Base-by-base conservation (phyloP, 2,797 vertebrate species). In the Lepus townsendii region DNA sequence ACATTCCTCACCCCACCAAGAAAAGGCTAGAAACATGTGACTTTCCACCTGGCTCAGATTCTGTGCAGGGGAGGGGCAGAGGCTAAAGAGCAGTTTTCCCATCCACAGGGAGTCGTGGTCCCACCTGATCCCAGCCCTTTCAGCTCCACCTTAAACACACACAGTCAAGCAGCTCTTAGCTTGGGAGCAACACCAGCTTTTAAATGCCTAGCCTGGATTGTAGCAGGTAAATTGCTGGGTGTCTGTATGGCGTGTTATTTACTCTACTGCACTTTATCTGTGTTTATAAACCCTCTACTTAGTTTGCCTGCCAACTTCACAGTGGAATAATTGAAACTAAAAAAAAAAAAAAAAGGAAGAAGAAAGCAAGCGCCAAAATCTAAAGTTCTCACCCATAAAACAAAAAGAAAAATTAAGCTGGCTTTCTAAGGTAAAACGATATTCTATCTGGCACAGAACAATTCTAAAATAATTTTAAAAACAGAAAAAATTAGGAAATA, bases 171-270 rank as follows among this genome's bases (percentile, higher is more conserved):
- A 9, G 54, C 26, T 68, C 42, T 60, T 27, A 80, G 20, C 22
- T 11, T 2, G 8, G 19, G n/a, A 35, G 91, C 17, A 30, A 8
- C 60, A 78, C 63, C 5, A 79, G 79, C 72, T 83, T 91, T 89
- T 88, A 65, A 22, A 19, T 84, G 16, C 72, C 5, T 0, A 3
- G 71, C 38, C 88, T 42, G 80, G 89, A 66, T 95, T 90, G 91
- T 50, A 88, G 71, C 75, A 92, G 91, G 96, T 85, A 92, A 92
- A 83, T 94, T 60, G 7, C 65, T 94, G 86, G 65, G 89, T 32
- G 72, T 95, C 88, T 68, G 79, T 73, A 88, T 92, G 93, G 92
- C 72, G 52, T 54, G 47, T n/a, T 30, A 24, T 97, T 97, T 97
- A 94, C 95, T 95, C 69, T 26, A n/a, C 3, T 14, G 75, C 26